These are phyloP conservation scores for Yponomeuta malinellus DNA, from an alignment of 2,888 invertebrate species.

Conservation along the genomic window DNA sequence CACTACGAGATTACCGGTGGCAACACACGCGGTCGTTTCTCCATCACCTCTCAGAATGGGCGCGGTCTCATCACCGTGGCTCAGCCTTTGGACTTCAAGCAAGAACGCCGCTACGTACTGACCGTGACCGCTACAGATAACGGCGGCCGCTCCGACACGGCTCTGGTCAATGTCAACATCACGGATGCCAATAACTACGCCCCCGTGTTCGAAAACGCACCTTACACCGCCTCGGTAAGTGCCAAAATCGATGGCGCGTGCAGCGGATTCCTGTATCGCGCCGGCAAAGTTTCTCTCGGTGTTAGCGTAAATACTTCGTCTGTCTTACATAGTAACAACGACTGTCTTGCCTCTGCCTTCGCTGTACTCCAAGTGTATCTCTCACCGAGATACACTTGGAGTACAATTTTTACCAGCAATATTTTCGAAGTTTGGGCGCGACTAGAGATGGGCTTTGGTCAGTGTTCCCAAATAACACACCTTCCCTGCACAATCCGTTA, in stretches of 20 bases:
- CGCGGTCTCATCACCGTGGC: conserved; percentile 90
- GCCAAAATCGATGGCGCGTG: not conserved
- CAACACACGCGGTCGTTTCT: conserved; percentile 89
- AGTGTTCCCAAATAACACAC: no score
- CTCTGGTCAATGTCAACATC: conserved; percentile 93
- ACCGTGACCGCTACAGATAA: conserved; percentile 92
- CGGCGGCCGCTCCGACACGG: conserved; percentile 90
- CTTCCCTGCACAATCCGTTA: no score
- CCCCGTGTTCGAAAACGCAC: conserved; percentile 94
- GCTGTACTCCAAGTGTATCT: no score
- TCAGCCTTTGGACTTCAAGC: conserved; percentile 93
- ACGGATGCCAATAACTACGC: conserved; percentile 96
- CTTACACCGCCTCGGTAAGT: conserved; percentile 87
- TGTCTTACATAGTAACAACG: no score
- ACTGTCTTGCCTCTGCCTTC: no score
- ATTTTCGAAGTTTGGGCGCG: no score
- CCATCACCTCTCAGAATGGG: conserved; percentile 92
- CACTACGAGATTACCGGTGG: conserved; percentile 92
- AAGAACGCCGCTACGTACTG: conserved; percentile 90
- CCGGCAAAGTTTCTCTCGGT: no score
- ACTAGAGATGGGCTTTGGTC: no score
- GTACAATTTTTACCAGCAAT: no score
- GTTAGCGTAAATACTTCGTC: no score
- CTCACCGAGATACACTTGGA: no score
- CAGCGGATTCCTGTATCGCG: no score